Conservation (phyloP, 2,797 vertebrate genomes). For the Helicolenus hilgendorfi region DNA sequence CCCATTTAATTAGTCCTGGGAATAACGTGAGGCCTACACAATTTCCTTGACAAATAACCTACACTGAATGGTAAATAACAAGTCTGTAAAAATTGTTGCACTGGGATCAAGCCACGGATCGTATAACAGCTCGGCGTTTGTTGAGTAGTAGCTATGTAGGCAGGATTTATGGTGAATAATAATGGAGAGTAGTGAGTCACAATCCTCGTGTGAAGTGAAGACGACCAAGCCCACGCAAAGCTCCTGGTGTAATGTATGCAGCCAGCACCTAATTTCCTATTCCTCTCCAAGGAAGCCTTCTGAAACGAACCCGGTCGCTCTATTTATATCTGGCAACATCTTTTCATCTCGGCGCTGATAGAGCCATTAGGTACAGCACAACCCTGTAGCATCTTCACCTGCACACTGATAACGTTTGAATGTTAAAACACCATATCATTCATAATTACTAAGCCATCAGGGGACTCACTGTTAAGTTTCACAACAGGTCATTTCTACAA, state of each 20-base stretch:
- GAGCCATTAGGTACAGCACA: slow-evolving; percentile 76
- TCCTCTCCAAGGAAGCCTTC: slow-evolving; percentile 87
- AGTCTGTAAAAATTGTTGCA: slow-evolving; percentile 56
- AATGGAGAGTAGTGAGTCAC: slow-evolving; percentile 81
- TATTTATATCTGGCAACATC: slow-evolving; percentile 88
- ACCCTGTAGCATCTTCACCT: slow-evolving; percentile 64
- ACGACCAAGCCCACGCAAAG: slow-evolving; percentile 80
- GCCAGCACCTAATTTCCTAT: slow-evolving; percentile 85
- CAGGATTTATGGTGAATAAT: slow-evolving; percentile 83
- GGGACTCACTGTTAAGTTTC: slow-evolving; percentile 3
- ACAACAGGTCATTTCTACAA: not conserved
- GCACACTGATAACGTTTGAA: slow-evolving; percentile 25
- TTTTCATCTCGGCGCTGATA: slow-evolving; percentile 81
- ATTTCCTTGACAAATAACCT: slow-evolving; percentile 71
- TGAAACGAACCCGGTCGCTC: slow-evolving; percentile 80
- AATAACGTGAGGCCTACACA: slow-evolving; percentile 64
- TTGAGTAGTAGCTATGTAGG: slow-evolving; percentile 73
- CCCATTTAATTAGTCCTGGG: slow-evolving; percentile 79
- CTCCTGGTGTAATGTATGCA: slow-evolving; percentile 87
- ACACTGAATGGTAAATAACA: slow-evolving; percentile 71
- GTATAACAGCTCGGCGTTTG: slow-evolving; percentile 69
- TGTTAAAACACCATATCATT: slow-evolving; percentile 13
- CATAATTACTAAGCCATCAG: not conserved
- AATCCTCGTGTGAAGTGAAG: slow-evolving; percentile 78
- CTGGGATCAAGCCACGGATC: slow-evolving; percentile 60